A percentile compares a stretch with the other conserved stretches of the same genome.
Conservation (phyloP, 2,797 vertebrate genomes). For the Crotalus adamanteus region DNA sequence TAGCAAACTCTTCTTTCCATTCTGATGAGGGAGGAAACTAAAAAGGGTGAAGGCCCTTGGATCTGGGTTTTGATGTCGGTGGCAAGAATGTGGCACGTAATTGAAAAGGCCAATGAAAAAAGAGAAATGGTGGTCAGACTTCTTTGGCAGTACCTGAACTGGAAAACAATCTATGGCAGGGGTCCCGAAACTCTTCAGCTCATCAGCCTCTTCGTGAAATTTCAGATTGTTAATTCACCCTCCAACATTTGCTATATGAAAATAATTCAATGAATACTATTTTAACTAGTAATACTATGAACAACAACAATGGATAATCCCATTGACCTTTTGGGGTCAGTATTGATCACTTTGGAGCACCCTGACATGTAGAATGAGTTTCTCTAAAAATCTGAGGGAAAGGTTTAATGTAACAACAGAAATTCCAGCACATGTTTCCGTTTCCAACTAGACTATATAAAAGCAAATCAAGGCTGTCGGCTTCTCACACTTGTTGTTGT, state of each 20-base stretch:
- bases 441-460: not conserved
- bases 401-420: too few species aligned
- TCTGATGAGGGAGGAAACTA: not conserved
- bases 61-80: not conserved
- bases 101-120: too few species aligned
- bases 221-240: not conserved
- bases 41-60: not conserved
- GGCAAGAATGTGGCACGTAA: too few species aligned
- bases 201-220: not conserved
- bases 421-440: not conserved
- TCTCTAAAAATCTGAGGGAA: not conserved
- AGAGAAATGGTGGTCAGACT: not conserved
- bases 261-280: not conserved
- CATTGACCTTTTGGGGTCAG: too few species aligned
- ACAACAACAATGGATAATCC: not conserved
- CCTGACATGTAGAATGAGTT: not conserved
- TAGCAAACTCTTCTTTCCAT: not conserved
- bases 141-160: not conserved
- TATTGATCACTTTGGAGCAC: not conserved
- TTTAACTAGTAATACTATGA: not conserved
- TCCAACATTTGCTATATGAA: not conserved
- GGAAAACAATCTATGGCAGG: not conserved
- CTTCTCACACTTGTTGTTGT: not conserved
- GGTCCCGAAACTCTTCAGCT: not conserved
- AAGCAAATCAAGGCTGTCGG: not conserved